Conservation (phyloP, 2,888 invertebrate genomes). For the Drosophila setosimentum region DNA sequence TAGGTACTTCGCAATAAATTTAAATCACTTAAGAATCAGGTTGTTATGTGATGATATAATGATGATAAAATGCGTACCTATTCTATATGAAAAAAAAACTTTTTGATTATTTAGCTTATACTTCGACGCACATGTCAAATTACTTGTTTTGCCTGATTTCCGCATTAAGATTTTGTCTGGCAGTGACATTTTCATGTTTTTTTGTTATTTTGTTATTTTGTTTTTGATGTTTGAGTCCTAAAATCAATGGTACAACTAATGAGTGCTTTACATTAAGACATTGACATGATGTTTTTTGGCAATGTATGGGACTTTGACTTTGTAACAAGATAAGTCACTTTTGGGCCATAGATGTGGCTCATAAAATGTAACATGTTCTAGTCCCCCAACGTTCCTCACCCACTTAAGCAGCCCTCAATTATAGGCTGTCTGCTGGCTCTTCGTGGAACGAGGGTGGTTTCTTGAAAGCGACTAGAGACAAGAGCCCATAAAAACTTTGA, state of each 20-base stretch:
- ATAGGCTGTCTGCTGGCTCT: constrained; percentile 45
- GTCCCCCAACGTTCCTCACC: constrained; percentile 10
- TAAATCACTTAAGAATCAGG: background rate
- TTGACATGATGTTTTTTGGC: constrained; percentile 29
- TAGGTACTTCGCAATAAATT: background rate
- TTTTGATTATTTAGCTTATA: background rate
- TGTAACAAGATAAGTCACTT: constrained; percentile 74
- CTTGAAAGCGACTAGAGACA: constrained; percentile 49
- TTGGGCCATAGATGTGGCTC: constrained; percentile 48
- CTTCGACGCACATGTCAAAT: background rate
- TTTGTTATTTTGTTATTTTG: too few species aligned
- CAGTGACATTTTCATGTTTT: constrained; percentile 4
- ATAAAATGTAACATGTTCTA: constrained; percentile 48
- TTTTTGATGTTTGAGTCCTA: constrained; percentile 26
- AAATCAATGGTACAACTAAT: constrained; percentile 35
- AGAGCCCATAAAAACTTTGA: constrained; percentile 71
- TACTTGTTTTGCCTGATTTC: background rate
- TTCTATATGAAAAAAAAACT: background rate
- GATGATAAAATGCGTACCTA: too few species aligned
- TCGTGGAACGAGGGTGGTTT: constrained; percentile 52
- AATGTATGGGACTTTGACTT: constrained; percentile 27
- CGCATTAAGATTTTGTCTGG: constrained; percentile 8
- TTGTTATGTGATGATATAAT: too few species aligned
- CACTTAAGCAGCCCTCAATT: constrained; percentile 50
- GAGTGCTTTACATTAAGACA: constrained; percentile 31